Evolutionary conservation across 2,888 invertebrate genomes (phyloP).

Genomic region (Torymus texanus): DNA sequence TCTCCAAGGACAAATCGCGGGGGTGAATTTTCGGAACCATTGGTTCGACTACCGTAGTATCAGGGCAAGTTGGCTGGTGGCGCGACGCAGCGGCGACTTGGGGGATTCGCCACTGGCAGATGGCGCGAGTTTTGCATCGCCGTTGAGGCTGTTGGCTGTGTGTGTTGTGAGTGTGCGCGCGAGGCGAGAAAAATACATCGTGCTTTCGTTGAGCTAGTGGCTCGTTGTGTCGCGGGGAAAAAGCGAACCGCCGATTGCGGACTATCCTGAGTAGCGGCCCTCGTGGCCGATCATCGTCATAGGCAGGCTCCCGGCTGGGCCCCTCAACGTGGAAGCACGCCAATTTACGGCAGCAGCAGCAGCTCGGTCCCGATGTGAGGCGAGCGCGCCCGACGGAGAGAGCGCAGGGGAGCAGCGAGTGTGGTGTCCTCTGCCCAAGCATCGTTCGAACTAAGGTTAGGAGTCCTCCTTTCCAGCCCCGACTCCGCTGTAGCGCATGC

Average conservation of each 20-base stretch:
- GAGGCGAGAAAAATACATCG: slow-evolving; percentile 41
- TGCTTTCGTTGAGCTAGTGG: slow-evolving; percentile 33
- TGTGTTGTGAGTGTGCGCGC: slow-evolving; percentile 45
- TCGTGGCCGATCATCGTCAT: slow-evolving; percentile 22
- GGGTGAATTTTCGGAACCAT: too few relatives aligned
- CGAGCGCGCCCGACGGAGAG: slow-evolving; percentile 11
- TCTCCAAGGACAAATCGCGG: too few relatives aligned
- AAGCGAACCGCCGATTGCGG: neutral
- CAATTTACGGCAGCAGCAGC: slow-evolving; percentile 16
- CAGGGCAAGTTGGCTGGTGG: too few relatives aligned
- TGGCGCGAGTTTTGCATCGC: slow-evolving; percentile 48
- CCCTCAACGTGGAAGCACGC: slow-evolving; percentile 14
- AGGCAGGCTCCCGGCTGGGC: neutral
- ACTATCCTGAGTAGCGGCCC: slow-evolving; percentile 29
- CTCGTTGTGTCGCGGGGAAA: too few relatives aligned
- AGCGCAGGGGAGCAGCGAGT: slow-evolving; percentile 57
- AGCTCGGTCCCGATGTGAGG: slow-evolving; percentile 43
- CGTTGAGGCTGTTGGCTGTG: neutral
- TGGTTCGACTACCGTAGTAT: slow-evolving; percentile 25
- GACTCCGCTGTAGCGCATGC: too few relatives aligned
- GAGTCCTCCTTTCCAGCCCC: neutral
- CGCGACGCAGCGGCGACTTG: too few relatives aligned
- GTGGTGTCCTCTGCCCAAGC: slow-evolving; percentile 70
- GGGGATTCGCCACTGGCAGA: slow-evolving; percentile 19
- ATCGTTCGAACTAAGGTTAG: slow-evolving; percentile 59